These are phyloP conservation scores for Temnopleurus reevesii DNA, from an alignment of 53 echinoderm and acorn worm species.

Conservation along the genomic window DNA sequence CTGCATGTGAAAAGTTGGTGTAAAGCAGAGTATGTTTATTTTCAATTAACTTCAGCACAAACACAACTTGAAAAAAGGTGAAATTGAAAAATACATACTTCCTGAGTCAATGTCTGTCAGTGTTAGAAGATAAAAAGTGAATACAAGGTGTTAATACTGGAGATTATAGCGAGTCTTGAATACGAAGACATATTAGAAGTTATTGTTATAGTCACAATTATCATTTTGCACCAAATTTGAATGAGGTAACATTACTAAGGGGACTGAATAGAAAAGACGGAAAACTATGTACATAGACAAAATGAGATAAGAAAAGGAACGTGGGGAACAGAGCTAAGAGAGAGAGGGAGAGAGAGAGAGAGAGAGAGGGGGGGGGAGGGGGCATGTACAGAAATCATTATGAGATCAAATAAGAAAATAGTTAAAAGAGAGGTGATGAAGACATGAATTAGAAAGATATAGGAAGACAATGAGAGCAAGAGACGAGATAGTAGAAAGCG, in stretches of 20 bases:
- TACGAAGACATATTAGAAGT: too few species aligned
- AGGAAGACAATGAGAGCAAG: background rate
- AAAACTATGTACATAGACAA: background rate
- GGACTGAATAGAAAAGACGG: background rate
- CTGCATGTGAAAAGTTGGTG: too few species aligned
- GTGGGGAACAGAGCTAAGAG: background rate
- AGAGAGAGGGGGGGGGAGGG: background rate
- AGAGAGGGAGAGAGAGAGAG: background rate
- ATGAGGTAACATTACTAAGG: too few species aligned
- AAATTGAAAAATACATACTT: constrained; percentile 17
- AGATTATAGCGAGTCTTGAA: too few species aligned
- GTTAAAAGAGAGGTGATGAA: background rate
- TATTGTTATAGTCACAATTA: too few species aligned
- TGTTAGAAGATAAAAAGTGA: background rate
- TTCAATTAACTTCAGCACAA: background rate
- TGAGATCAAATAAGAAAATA: background rate
- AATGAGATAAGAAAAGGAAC: background rate
- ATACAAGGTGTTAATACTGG: background rate
- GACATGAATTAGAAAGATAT: background rate
- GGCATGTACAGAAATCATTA: too few species aligned
- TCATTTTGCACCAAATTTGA: too few species aligned
- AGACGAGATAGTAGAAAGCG: background rate
- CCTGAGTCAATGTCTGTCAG: background rate
- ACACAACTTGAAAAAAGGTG: too few species aligned
- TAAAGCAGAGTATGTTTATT: too few species aligned